Evolutionary conservation across 2,888 invertebrate species (phyloP).

Genomic region (Hecatera dysodea): DNA sequence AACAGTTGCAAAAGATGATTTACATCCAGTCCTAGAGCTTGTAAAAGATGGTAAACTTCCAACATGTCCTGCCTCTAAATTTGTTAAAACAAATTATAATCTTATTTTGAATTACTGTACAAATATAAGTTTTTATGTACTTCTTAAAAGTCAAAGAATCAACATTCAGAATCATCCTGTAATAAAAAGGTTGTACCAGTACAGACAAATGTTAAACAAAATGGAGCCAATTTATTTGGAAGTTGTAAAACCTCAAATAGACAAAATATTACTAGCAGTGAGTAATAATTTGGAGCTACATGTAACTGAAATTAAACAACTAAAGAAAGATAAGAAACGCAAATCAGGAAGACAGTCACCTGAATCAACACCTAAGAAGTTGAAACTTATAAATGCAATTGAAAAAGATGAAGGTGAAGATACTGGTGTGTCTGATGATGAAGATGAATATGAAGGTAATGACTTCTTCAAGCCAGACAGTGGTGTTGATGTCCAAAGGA

Average conservation of each 20-base stretch:
- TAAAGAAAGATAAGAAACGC: slow-evolving; percentile 76
- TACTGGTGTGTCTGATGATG: slow-evolving; percentile 86
- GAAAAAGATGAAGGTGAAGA: slow-evolving; percentile 86
- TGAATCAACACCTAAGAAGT: slow-evolving; percentile 80
- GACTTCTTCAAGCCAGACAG: slow-evolving; percentile 76
- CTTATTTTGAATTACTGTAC: slow-evolving; percentile 95
- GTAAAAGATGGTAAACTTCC: slow-evolving; percentile 92
- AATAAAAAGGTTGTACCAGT: slow-evolving; percentile 95
- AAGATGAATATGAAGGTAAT: slow-evolving; percentile 84
- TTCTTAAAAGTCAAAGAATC: slow-evolving; percentile 94
- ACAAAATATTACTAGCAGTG: slow-evolving; percentile 91
- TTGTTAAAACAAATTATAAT: slow-evolving; percentile 93
- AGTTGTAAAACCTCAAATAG: slow-evolving; percentile 93
- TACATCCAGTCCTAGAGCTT: slow-evolving; percentile 93
- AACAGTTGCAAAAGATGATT: slow-evolving; percentile 92
- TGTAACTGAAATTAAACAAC: slow-evolving; percentile 71
- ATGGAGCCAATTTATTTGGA: slow-evolving; percentile 93
- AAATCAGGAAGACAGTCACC: slow-evolving; percentile 74
- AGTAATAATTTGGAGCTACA: slow-evolving; percentile 83
- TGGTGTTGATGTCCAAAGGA: slow-evolving; percentile 67
- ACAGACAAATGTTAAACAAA: slow-evolving; percentile 94
- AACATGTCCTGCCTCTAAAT: slow-evolving; percentile 92
- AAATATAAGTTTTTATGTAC: slow-evolving; percentile 96
- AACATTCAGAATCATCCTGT: slow-evolving; percentile 97
- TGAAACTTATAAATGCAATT: slow-evolving; percentile 83